A percentile compares a stretch with the other conserved stretches of the same genome.
These are phyloP conservation scores for Adela reaumurella DNA, from an alignment of 2,888 invertebrate species.

Conservation along the genomic window DNA sequence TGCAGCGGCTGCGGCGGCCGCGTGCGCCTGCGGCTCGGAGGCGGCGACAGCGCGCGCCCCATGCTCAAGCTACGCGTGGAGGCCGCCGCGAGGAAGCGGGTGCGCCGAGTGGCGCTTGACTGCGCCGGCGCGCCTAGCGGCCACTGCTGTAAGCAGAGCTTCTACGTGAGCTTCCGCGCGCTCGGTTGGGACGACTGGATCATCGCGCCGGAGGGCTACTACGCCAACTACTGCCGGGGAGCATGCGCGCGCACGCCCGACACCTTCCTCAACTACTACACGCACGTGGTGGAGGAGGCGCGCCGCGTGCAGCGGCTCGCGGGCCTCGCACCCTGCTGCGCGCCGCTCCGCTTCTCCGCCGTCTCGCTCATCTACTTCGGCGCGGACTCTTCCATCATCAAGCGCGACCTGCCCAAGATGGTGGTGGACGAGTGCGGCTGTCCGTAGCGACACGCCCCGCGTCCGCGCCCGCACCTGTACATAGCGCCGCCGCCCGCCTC, in stretches of 20 bases:
- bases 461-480: conserved; percentile 20
- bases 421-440: conserved; percentile 95
- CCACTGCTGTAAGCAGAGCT: conserved; percentile 80
- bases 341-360: conserved; percentile 86
- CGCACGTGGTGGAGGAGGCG: conserved; percentile 88
- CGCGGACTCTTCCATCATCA: conserved; percentile 84
- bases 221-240: conserved; percentile 91
- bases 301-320: conserved; percentile 69
- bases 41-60: conserved; percentile 67
- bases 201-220: conserved; percentile 85
- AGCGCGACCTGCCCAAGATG: conserved; percentile 93
- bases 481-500: conserved; percentile 27
- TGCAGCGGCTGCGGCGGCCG: conserved; percentile 77
- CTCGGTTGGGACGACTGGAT: conserved; percentile 96
- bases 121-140: conserved; percentile 61
- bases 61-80: conserved; percentile 79
- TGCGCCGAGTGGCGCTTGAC: conserved; percentile 79
- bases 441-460: conserved; percentile 56
- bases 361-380: conserved; percentile 93
- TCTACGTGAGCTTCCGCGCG: conserved; percentile 88
- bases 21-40: conserved; percentile 63
- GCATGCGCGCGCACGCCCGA: conserved; percentile 82
- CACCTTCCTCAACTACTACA: conserved; percentile 82
- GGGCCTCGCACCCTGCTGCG: conserved; percentile 88
- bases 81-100: conserved; percentile 62